phyloP scores from a whole-genome alignment of 2,797 vertebrate species.

The Tadarida brasiliensis region DNA sequence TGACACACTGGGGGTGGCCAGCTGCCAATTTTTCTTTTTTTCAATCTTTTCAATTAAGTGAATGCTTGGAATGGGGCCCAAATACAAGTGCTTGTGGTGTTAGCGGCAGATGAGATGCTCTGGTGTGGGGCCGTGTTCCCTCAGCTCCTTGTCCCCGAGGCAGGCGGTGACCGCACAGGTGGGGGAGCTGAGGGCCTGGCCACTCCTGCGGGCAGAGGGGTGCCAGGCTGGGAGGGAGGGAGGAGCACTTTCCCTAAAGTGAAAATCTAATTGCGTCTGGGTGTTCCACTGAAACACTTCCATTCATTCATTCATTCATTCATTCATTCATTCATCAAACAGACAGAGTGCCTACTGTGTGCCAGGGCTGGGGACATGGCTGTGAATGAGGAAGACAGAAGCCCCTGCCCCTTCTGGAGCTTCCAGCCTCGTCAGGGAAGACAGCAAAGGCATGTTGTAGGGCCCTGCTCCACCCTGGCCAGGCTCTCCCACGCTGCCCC shows the following conservation, averaged over 20 bases:
- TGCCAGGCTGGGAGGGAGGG: not conserved
- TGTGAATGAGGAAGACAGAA: not conserved
- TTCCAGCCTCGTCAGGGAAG: not conserved
- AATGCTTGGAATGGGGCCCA: conserved; percentile 63
- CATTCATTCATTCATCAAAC: not conserved
- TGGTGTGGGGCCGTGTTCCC: not conserved
- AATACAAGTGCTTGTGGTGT: not conserved
- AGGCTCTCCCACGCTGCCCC: not conserved
- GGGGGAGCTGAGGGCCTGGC: not conserved
- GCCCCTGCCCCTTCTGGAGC: not conserved
- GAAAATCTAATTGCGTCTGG: not conserved
- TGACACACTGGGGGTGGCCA: not conserved
- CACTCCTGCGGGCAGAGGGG: not conserved
- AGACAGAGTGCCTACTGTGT: not conserved
- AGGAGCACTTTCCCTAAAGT: not conserved
- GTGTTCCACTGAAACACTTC: not conserved
- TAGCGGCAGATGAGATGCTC: not conserved
- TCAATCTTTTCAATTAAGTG: conserved; percentile 72
- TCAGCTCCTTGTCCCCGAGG: rapidly evolving
- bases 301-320: not conserved
- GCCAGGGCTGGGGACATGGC: not conserved
- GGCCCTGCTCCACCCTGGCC: not conserved
- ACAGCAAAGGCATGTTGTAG: rapidly evolving
- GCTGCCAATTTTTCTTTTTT: conserved; percentile 20
- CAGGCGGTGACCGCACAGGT: rapidly evolving